Percentiles rank a stretch among this genome's conserved stretches.
These are phyloP conservation scores for Lucilia cuprina DNA, from an alignment of 1,140 invertebrate genomes.

Conservation along the genomic window DNA sequence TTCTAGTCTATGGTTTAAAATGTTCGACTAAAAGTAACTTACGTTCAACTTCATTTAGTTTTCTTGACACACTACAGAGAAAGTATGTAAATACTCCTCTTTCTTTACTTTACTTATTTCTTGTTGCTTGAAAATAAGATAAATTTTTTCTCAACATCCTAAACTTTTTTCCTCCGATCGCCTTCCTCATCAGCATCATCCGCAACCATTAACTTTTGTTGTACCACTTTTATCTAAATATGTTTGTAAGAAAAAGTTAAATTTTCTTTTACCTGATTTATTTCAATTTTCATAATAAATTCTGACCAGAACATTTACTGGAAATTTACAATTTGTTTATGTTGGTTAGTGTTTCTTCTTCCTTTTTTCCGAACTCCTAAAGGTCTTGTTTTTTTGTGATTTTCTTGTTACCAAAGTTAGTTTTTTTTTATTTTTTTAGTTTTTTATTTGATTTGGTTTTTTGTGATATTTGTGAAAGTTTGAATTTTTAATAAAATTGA, in stretches of 20 bases:
- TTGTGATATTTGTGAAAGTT: too few species aligned
- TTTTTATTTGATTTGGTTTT: neutral
- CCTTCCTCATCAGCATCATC: neutral
- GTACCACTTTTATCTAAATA: neutral
- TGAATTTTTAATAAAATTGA: neutral
- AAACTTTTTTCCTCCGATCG: too few species aligned
- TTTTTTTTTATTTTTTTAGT: neutral
- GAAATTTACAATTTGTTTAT: slow-evolving; percentile 22
- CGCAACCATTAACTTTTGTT: neutral
- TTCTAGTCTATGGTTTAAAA: too few species aligned
- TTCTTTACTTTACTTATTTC: too few species aligned
- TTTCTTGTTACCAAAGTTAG: neutral
- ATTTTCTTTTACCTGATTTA: slow-evolving; percentile 23
- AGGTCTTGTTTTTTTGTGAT: neutral
- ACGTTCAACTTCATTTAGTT: too few species aligned
- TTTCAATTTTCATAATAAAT: slow-evolving; percentile 35
- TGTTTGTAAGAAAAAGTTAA: neutral
- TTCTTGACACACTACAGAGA: too few species aligned
- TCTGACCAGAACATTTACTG: slow-evolving; percentile 28
- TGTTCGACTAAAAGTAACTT: too few species aligned
- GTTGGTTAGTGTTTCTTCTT: neutral
- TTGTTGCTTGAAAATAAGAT: slow-evolving; percentile 9
- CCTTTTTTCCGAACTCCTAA: too few species aligned
- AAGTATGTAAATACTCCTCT: too few species aligned
- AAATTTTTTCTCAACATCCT: neutral